Evolutionary conservation across 64 coral and sea anemone species (phyloP), one percentile per base, ranked within the genome.

Genomic region (Acropora yongei): DNA sequence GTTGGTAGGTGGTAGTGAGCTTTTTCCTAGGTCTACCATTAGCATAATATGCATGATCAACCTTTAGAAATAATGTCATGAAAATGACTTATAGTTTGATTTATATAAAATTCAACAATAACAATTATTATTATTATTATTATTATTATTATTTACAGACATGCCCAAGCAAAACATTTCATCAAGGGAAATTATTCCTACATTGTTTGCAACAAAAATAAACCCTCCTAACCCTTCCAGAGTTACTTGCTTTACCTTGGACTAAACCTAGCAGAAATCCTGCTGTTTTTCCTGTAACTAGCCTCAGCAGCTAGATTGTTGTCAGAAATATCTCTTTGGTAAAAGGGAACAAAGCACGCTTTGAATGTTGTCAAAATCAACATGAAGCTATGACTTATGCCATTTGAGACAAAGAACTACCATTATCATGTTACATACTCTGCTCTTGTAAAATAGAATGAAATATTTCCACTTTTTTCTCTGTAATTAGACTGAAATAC

Each of bases 141-240:
- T n/a, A n/a, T n/a, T 11, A 68, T 68, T 68, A 68, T 9, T 68
- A 68, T n/a, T n/a, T n/a, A n/a, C n/a, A n/a, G n/a, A n/a, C n/a
- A n/a, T n/a, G n/a, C n/a, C n/a, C n/a, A n/a, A n/a, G n/a, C n/a
- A n/a, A n/a, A n/a, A n/a, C n/a, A n/a, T n/a, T n/a, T n/a, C n/a
- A n/a, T n/a, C n/a, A n/a, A n/a, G n/a, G n/a, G n/a, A n/a, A n/a
- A n/a, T n/a, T n/a, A n/a, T n/a, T n/a, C n/a, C n/a, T n/a, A n/a
- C n/a, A n/a, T n/a, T n/a, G n/a, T n/a, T n/a, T n/a, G n/a, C n/a
- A n/a, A n/a, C n/a, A n/a, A n/a, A n/a, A n/a, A n/a, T n/a, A n/a
- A n/a, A n/a, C n/a, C n/a, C n/a, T n/a, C n/a, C 73, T 82, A 58
- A 61, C 10, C 72, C 81, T 80, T 11, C 89, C 89, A 67, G 80